A percentile compares a stretch with the other conserved stretches of the same genome.
These are phyloP conservation scores for Acrossocheilus fasciatus DNA, from an alignment of 2,797 vertebrate genomes.

Conservation along the genomic window DNA sequence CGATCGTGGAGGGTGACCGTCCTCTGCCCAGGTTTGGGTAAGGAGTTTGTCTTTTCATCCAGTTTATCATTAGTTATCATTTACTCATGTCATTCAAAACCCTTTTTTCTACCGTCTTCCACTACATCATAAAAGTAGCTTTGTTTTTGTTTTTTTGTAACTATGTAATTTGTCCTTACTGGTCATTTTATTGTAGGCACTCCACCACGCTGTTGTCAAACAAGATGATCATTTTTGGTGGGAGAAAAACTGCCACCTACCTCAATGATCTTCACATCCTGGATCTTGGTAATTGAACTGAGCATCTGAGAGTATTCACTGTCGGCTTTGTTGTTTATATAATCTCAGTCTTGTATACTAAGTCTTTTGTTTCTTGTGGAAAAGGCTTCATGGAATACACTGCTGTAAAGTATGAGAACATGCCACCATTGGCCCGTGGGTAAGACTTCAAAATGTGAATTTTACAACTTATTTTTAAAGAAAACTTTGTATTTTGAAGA, in stretches of 20 bases:
- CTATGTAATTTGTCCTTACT: background rate
- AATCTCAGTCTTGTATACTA: constrained; percentile 22
- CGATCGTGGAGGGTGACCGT: constrained; percentile 87
- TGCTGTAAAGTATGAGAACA: constrained; percentile 80
- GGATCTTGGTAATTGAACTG: constrained; percentile 83
- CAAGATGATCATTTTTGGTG: constrained; percentile 88
- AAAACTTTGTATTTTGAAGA: background rate
- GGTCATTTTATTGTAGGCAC: constrained; percentile 76
- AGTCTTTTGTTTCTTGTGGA: constrained; percentile 39
- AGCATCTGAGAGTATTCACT: background rate
- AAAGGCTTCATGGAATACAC: constrained; percentile 92
- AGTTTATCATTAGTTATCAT: background rate
- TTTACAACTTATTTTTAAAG: background rate
- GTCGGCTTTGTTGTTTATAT: background rate
- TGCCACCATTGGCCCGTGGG: constrained; percentile 82
- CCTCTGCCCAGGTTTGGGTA: constrained; percentile 89
- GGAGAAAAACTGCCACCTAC: constrained; percentile 80
- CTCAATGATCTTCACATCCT: constrained; percentile 87
- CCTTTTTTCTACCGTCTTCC: background rate
- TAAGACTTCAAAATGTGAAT: constrained; percentile 62
- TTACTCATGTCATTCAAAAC: background rate
- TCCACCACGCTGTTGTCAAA: constrained; percentile 84
- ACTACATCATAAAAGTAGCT: background rate
- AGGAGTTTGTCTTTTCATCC: constrained; percentile 60
- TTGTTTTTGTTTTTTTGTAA: background rate